Base-by-base conservation (phyloP, 2,888 invertebrate genomes). In the Cryptocephalus primarius region DNA sequence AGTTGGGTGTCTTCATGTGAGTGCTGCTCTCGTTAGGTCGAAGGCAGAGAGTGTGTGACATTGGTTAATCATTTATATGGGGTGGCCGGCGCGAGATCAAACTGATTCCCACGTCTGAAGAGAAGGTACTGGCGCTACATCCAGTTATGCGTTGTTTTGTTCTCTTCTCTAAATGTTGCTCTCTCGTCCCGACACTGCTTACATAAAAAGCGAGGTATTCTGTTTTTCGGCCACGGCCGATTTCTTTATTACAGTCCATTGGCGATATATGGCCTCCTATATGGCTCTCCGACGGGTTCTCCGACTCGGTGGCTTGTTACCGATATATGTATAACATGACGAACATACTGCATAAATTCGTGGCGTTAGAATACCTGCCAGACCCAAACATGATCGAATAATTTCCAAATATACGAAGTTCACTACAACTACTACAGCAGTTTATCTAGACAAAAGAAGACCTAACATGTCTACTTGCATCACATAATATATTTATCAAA, bases 21-120 rank as follows among this genome's bases (percentile, higher is more conserved):
- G 55, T 52, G 55, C 36, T 36, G 36, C 55, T 51, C 58, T 58
- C 57, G 58, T 58, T 58, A 58, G 52, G 55, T 50, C 47, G 22
- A 22, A 22, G 22, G 22, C 22, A 22, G 22, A 22, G 53, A 49
- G 56, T 53, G 55, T 58, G 54, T 55, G 55, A 57, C 57, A 53
- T 51, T 53, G 57, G 56, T 55, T 58, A 57, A 58, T 57, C 55
- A 56, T 45, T 48, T 43, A 36, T 45, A 48, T 48, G 53, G 57
- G 58, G 58, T 56, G 56, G 56, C 54, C 56, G 55, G 44, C 51
- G 46, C 43, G 48, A 52, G 52, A 52, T 56, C 51, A 48, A 48
- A 51, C 48, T 45, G 48, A 51, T 51, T 51, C 48, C 51, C 51
- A 51, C 46, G 48, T 48, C 48, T 47, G 39, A 33, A 39, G 40